Evolutionary conservation across 2,113 vertebrate species (phyloP).

Genomic region (Grammomys dolichurus): DNA sequence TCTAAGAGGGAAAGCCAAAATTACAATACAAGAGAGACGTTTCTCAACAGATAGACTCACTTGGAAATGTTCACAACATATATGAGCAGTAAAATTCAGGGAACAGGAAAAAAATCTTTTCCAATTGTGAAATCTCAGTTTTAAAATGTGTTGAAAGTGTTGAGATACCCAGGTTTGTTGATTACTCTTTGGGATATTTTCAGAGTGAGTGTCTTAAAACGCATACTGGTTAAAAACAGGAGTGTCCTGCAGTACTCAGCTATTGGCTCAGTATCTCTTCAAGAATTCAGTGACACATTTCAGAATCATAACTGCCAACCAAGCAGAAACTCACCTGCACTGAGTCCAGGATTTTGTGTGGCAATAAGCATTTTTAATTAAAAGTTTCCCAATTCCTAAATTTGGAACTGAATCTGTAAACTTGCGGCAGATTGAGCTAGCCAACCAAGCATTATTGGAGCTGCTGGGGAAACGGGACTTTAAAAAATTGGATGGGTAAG

Average conservation of each 20-base stretch:
- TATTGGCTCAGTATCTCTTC: neutral
- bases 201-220: conserved; percentile 60
- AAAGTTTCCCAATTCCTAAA: conserved; percentile 75
- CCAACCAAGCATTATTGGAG: neutral
- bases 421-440: conserved; percentile 42
- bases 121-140: conserved; percentile 29
- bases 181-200: conserved; percentile 70
- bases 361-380: conserved; percentile 80
- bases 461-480: conserved; percentile 50
- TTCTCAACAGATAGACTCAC: conserved; percentile 33
- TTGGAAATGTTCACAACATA: conserved; percentile 37
- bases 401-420: conserved; percentile 67
- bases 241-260: rapidly evolving
- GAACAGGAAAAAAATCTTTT: neutral
- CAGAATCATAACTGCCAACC: conserved; percentile 54
- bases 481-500: conserved; percentile 52
- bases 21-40: neutral
- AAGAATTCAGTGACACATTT: conserved; percentile 19
- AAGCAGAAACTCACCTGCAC: conserved; percentile 70
- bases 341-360: conserved; percentile 71
- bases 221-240: neutral
- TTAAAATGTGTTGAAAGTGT: conserved; percentile 53
- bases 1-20: neutral
- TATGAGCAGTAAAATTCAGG: neutral
- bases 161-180: conserved; percentile 68